Evolutionary conservation across 2,113 vertebrate genomes (phyloP).

Genomic region (Aldabrachelys gigantea): DNA sequence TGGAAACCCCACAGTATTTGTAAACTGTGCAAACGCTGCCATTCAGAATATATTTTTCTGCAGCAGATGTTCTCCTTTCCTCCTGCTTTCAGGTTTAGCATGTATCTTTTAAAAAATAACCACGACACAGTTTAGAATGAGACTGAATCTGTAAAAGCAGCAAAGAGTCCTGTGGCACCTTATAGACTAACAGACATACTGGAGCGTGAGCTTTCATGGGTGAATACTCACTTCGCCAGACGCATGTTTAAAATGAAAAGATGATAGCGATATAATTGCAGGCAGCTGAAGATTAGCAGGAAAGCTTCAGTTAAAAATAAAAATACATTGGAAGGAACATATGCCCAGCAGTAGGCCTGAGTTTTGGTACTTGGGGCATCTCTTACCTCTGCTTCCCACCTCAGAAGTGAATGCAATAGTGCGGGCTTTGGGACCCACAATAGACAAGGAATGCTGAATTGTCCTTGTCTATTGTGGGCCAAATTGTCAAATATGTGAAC

Average conservation of each 20-base stretch:
- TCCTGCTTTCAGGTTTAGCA: constrained; percentile 52
- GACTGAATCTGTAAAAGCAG: too few species aligned
- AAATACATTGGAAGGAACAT: background rate
- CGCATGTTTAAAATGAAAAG: constrained; percentile 35
- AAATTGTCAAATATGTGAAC: background rate
- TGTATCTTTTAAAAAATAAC: background rate
- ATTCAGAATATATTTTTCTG: constrained; percentile 39
- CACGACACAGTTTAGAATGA: constrained; percentile 35
- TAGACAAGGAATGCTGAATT: background rate
- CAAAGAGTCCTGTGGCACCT: too few species aligned
- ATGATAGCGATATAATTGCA: constrained; percentile 44
- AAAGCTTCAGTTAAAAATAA: constrained; percentile 18
- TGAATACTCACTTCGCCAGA: too few species aligned
- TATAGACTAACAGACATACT: too few species aligned
- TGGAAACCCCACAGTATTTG: constrained; percentile 48
- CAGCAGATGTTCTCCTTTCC: constrained; percentile 57
- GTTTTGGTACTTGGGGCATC: background rate
- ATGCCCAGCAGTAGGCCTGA: background rate
- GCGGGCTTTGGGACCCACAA: background rate
- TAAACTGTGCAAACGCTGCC: background rate
- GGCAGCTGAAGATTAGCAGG: constrained; percentile 35
- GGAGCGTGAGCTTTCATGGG: too few species aligned
- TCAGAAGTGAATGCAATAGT: background rate
- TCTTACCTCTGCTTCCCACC: background rate
- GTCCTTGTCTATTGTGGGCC: background rate